These are phyloP conservation scores for Patella depressa DNA, from an alignment of 2,888 invertebrate genomes.

Conservation along the genomic window DNA sequence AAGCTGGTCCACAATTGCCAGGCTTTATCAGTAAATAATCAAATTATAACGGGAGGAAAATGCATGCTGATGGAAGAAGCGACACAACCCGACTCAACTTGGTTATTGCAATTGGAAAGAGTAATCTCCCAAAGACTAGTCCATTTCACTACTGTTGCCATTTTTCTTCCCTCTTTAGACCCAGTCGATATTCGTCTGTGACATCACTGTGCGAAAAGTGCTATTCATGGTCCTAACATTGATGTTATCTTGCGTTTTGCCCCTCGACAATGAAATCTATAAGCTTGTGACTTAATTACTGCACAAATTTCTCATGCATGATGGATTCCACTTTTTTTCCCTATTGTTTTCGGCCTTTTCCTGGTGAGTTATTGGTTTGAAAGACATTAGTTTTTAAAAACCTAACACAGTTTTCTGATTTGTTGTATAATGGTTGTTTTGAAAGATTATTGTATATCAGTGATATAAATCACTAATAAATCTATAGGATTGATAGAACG, in stretches of 20 bases:
- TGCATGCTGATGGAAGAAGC: slow-evolving; percentile 25
- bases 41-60: slow-evolving; percentile 34
- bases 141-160: no score
- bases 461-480: no score
- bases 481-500: no score
- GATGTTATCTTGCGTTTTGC: slow-evolving; percentile 5
- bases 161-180: neutral
- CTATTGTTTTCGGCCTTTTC: neutral
- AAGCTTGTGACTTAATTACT: slow-evolving; percentile 8
- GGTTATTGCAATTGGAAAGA: no score
- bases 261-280: slow-evolving; percentile 12
- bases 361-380: slow-evolving; percentile 1
- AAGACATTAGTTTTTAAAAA: neutral
- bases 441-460: no score
- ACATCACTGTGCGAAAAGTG: slow-evolving; percentile 9
- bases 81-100: neutral
- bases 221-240: neutral
- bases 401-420: neutral
- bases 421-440: neutral
- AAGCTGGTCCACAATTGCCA: slow-evolving; percentile 26
- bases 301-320: neutral
- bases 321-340: neutral
- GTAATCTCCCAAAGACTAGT: no score
- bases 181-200: neutral
- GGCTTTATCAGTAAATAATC: slow-evolving; percentile 38